Percentiles rank a stretch among this genome's conserved stretches.
These are phyloP conservation scores for Drosophila formosana DNA, from an alignment of 2,888 invertebrate species.

Conservation along the genomic window DNA sequence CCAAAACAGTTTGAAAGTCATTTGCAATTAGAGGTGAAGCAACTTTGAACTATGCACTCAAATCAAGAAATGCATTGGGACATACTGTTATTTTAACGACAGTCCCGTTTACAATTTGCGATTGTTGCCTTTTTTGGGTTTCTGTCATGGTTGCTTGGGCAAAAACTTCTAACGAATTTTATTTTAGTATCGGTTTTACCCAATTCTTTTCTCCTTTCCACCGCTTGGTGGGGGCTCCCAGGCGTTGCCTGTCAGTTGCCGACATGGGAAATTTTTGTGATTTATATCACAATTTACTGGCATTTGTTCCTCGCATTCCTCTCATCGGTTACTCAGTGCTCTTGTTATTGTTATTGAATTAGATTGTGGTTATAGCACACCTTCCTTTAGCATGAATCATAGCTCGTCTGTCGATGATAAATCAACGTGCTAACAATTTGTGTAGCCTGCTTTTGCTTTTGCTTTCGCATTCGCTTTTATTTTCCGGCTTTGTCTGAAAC, in stretches of 20 bases:
- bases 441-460: constrained; percentile 32
- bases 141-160: constrained; percentile 38
- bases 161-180: constrained; percentile 54
- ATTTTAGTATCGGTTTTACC: constrained; percentile 26
- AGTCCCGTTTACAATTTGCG: constrained; percentile 36
- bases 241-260: constrained; percentile 60
- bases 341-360: constrained; percentile 77
- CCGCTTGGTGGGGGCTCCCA: not conserved
- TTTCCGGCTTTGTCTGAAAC: constrained; percentile 33
- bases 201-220: constrained; percentile 2
- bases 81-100: not conserved
- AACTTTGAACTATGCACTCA: constrained; percentile 28
- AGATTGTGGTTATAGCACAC: constrained; percentile 42
- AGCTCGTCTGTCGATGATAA: constrained; percentile 66
- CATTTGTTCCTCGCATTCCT: constrained; percentile 59
- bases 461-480: constrained; percentile 26
- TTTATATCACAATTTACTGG: constrained; percentile 78
- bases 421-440: constrained; percentile 71
- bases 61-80: constrained; percentile 2
- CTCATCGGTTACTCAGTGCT: constrained; percentile 5
- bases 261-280: constrained; percentile 64
- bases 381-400: constrained; percentile 32
- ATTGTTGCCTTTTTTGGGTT: constrained; percentile 35
- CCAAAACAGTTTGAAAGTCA: constrained; percentile 21
- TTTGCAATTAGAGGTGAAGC: constrained; percentile 28